phyloP scores from a whole-genome alignment of 2,113 vertebrate genomes.

The Ptyas mucosa region DNA sequence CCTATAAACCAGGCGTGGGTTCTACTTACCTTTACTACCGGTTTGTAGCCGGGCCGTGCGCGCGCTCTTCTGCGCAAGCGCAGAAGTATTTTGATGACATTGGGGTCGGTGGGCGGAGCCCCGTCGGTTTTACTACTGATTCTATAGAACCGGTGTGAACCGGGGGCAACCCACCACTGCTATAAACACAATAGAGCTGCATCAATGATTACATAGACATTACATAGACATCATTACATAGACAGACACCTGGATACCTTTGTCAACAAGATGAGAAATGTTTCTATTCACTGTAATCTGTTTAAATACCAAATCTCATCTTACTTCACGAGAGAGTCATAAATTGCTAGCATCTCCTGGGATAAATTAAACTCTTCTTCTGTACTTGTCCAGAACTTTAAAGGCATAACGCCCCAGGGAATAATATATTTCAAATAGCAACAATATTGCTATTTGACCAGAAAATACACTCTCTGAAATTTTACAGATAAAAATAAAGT shows the following conservation, averaged over 20 bases:
- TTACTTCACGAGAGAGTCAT: neutral
- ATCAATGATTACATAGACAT: neutral
- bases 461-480: neutral
- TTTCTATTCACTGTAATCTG: neutral
- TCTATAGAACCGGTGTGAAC: no score
- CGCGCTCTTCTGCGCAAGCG: no score
- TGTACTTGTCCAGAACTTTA: neutral
- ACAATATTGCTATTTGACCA: neutral
- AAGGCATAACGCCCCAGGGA: neutral
- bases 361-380: neutral
- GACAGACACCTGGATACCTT: neutral
- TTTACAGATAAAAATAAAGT: neutral
- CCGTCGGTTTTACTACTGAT: no score
- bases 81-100: no score
- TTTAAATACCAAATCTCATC: neutral
- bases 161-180: no score
- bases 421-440: neutral
- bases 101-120: no score
- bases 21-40: no score
- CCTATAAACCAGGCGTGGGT: neutral
- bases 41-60: no score
- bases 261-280: neutral
- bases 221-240: no score
- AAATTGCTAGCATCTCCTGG: neutral
- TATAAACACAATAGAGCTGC: neutral